phyloP scores from a whole-genome alignment of 2,113 vertebrate species.

The Phrynosoma platyrhinos region DNA sequence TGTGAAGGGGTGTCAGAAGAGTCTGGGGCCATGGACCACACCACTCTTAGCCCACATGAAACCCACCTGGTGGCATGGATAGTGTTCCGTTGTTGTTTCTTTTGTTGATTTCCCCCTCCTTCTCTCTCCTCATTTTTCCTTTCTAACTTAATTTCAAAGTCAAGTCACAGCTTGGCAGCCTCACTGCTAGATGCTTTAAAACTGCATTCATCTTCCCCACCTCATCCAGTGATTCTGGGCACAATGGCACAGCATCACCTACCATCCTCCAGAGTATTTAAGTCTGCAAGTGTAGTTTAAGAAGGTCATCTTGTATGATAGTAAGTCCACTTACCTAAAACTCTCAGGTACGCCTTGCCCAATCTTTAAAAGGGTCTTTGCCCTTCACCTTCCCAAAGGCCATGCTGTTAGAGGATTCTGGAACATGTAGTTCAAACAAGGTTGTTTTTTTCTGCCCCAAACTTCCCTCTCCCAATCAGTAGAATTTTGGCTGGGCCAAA shows the following conservation, averaged over 20 bases:
- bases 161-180: background rate
- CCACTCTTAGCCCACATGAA: no score
- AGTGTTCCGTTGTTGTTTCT: no score
- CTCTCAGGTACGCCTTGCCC: accelerated
- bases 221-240: background rate
- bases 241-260: background rate
- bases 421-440: no score
- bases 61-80: no score
- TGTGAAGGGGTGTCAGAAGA: background rate
- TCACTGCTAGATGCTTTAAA: background rate
- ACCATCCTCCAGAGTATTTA: background rate
- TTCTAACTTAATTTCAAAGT: background rate
- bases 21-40: no score
- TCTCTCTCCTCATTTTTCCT: background rate
- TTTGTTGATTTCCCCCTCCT: no score
- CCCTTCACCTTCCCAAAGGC: background rate
- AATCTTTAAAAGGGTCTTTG: background rate
- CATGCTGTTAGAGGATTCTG: no score
- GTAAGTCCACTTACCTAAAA: background rate
- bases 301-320: background rate
- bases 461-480: background rate
- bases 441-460: background rate
- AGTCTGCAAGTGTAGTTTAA: no score
- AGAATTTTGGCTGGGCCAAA: background rate
- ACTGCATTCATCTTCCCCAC: background rate